Conservation (phyloP, 2,888 invertebrate genomes). For the Eristalis tenax region DNA sequence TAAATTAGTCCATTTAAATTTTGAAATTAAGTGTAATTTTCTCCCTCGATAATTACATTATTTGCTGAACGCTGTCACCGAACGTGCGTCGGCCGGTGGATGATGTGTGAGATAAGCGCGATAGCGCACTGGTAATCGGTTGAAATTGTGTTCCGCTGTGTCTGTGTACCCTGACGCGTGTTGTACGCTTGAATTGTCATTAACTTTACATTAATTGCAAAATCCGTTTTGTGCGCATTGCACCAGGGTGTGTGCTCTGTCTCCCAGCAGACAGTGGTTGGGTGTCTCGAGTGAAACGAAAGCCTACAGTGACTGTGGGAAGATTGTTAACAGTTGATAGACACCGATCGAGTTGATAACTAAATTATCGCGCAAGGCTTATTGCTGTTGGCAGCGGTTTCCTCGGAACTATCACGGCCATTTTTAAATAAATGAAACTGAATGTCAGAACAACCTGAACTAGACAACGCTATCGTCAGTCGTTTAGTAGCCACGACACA, state of each 20-base stretch:
- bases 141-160: neutral
- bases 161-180: constrained; percentile 44
- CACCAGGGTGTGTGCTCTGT: neutral
- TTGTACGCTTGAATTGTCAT: constrained; percentile 39
- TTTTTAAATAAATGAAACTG: too few species aligned
- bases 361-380: neutral
- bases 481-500: too few species aligned
- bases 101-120: constrained; percentile 20
- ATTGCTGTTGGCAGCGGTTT: too few species aligned
- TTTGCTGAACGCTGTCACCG: constrained; percentile 30
- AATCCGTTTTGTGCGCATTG: constrained; percentile 44
- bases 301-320: neutral
- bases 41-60: constrained; percentile 56
- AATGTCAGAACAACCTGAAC: too few species aligned
- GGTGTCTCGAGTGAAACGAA: neutral
- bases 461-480: too few species aligned
- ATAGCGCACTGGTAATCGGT: neutral
- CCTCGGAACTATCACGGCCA: too few species aligned
- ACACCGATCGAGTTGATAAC: too few species aligned
- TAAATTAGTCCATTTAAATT: constrained; percentile 67
- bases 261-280: neutral
- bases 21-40: constrained; percentile 61
- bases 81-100: neutral
- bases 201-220: constrained; percentile 36
- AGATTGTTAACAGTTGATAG: neutral